Evolutionary conservation across 2,888 invertebrate species (phyloP).

Genomic region (Synergus gifuensis): DNA sequence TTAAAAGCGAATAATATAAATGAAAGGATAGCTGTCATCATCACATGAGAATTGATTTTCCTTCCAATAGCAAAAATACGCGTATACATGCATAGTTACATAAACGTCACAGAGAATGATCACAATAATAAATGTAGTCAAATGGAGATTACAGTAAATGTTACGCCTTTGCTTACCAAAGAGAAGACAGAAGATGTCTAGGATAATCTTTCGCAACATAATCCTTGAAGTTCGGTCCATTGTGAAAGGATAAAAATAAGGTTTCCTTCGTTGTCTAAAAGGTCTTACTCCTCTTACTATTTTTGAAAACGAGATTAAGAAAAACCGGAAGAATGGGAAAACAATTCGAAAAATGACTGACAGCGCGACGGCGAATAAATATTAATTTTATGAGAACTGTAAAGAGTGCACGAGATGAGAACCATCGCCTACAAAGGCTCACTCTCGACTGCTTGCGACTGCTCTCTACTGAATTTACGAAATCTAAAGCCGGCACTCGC

Average conservation of each 20-base stretch:
- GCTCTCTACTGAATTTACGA: constrained; percentile 16
- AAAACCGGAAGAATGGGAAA: constrained; percentile 26
- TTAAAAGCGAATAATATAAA: neutral
- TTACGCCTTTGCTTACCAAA: neutral
- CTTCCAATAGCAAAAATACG: constrained; percentile 18
- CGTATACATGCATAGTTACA: neutral
- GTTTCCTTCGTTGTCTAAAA: neutral
- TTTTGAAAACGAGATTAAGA: constrained; percentile 28
- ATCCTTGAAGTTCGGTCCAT: constrained; percentile 37
- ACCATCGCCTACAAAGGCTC: constrained; percentile 34
- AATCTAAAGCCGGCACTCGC: constrained; percentile 24
- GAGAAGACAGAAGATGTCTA: constrained; percentile 33
- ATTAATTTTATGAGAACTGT: constrained; percentile 8
- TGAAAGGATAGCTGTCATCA: neutral
- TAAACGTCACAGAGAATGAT: neutral
- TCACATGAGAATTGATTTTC: neutral
- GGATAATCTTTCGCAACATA: constrained; percentile 36
- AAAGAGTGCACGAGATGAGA: constrained; percentile 1
- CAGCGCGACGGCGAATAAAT: constrained; percentile 37
- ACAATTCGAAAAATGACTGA: constrained; percentile 14
- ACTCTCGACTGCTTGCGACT: neutral
- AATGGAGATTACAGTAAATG: neutral
- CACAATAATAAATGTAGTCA: neutral
- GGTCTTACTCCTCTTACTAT: neutral
- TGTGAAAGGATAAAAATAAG: neutral